Conservation (phyloP, 2,113 vertebrate species). For the Pseudorhombus dupliciocellatus region DNA sequence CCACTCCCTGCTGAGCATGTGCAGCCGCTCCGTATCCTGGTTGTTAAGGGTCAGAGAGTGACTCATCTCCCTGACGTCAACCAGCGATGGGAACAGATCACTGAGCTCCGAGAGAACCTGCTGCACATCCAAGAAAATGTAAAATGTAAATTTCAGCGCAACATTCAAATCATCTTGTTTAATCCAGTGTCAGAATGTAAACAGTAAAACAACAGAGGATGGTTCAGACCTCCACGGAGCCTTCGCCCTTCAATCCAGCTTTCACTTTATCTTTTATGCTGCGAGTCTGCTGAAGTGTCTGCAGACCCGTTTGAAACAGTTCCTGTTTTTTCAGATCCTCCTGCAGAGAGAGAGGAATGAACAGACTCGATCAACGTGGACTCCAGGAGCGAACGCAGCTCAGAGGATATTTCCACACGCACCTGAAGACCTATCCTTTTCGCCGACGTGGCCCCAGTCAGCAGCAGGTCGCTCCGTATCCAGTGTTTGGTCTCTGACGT, state of each 20-base stretch:
- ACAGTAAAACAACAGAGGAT: background rate
- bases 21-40: slow-evolving; percentile 78
- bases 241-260: slow-evolving; percentile 54
- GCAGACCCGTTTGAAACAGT: slow-evolving; percentile 77
- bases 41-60: slow-evolving; percentile 73
- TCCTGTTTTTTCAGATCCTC: slow-evolving; percentile 76
- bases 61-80: slow-evolving; percentile 83
- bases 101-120: slow-evolving; percentile 79
- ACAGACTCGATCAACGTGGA: background rate
- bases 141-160: background rate
- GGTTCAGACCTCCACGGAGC: slow-evolving; percentile 64
- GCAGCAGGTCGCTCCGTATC: slow-evolving; percentile 78
- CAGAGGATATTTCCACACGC: background rate
- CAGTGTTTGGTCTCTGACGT: slow-evolving; percentile 75
- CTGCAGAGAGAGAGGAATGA: slow-evolving; percentile 30
- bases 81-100: slow-evolving; percentile 78
- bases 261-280: slow-evolving; percentile 68
- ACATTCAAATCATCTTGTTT: background rate
- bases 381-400: background rate
- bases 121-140: slow-evolving; percentile 26
- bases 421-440: slow-evolving; percentile 85
- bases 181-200: background rate
- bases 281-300: slow-evolving; percentile 76
- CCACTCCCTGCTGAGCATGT: slow-evolving; percentile 82
- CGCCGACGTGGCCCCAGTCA: slow-evolving; percentile 79